Evolutionary conservation across 1,140 invertebrate species (phyloP).

Genomic region (Ridgeia piscesae): DNA sequence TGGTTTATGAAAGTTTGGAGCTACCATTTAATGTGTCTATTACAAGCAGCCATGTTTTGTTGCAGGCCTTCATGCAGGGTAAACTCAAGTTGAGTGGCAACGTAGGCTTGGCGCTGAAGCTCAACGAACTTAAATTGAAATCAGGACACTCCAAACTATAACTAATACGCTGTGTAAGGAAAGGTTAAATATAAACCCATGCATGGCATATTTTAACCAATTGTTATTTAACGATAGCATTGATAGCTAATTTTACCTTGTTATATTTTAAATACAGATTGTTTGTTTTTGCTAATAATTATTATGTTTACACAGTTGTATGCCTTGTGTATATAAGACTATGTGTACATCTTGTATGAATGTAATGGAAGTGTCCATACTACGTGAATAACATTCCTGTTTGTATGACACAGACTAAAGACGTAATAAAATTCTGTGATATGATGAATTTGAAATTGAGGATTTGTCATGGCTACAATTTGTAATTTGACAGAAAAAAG

Average conservation of each 20-base stretch:
- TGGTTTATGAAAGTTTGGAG: no score
- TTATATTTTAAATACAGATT: background rate
- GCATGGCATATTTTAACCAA: background rate
- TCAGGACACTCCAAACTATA: background rate
- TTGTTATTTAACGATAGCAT: constrained; percentile 6
- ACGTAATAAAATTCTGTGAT: background rate
- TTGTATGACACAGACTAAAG: background rate
- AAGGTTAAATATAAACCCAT: no score
- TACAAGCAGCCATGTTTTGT: constrained; percentile 19
- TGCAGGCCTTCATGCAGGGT: constrained; percentile 93
- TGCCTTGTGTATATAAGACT: background rate
- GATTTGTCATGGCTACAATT: background rate
- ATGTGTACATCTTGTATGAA: background rate
- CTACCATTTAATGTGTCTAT: background rate
- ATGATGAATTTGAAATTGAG: background rate
- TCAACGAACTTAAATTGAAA: constrained; percentile 69
- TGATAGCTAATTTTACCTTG: background rate
- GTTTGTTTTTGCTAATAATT: background rate
- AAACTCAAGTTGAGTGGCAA: constrained; percentile 95
- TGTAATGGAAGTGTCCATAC: background rate
- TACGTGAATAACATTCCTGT: constrained; percentile 4
- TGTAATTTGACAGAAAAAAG: background rate
- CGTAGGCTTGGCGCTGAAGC: constrained; percentile 92
- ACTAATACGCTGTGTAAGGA: background rate
- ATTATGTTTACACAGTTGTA: background rate